Evolutionary conservation across 1,140 invertebrate genomes (phyloP), one percentile per base, ranked within the genome.

Genomic region (Drosophila funebris): DNA sequence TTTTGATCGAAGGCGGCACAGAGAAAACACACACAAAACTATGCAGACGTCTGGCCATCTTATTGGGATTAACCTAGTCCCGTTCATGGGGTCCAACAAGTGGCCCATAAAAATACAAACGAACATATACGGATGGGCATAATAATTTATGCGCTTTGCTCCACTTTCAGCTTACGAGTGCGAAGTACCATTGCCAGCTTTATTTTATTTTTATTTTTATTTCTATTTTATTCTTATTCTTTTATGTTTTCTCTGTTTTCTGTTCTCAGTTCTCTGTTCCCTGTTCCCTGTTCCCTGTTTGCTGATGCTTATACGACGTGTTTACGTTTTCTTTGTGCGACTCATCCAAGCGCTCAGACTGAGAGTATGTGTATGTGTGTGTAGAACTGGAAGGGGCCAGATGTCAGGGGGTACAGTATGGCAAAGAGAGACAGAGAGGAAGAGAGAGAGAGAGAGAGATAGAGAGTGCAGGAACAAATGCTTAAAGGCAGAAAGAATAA

Each of bases 401-500:
- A n/a, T n/a, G n/a, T n/a, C n/a, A n/a, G n/a, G n/a, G n/a, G n/a
- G n/a, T n/a, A n/a, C n/a, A n/a, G n/a, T n/a, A n/a, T n/a, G n/a
- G n/a, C 61, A 31, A 50, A 56, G 41, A 69, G 46, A 20, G 33
- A 27, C 14, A 48, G 44, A 29, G 8, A 62, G 16, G 9, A 48
- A 41, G 56, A 29, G 56, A 41, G 16, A 18, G 43, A 27, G 36
- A 36, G 31, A 44, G 24, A 52, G 18, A 31, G 8, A 39, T 4
- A 4, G 22, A 9, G 13, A 31, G 9, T 11, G 20, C 39, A 29
- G 54, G 33, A 41, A 61, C 18, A 57, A 71, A 62, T 50, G 68
- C 76, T 85, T 81, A 81, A 81, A 85, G 73, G 82, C 73, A 77
- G 44, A 61, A 56, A 64, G 82, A 79, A 88, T 84, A 87, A 84